Conservation (phyloP, 2,113 vertebrate genomes). For the Mohoua ochrocephala region DNA sequence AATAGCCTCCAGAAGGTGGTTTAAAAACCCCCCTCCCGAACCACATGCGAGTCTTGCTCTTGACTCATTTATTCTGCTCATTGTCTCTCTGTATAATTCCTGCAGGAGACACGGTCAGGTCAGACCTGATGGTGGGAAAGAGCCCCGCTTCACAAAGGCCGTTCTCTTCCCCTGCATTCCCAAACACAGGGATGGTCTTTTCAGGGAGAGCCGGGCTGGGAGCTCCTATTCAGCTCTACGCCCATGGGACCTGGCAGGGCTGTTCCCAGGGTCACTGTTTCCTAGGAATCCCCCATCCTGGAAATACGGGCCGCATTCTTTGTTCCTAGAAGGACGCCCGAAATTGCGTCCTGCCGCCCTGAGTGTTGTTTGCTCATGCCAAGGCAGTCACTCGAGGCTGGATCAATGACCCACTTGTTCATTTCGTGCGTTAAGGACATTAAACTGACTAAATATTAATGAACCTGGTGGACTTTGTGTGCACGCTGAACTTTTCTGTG, state of each 20-base stretch:
- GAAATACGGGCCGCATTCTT: not conserved
- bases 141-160: not conserved
- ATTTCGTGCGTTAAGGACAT: not conserved
- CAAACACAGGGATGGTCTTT: not conserved
- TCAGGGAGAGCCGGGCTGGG: not conserved
- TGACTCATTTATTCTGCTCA: not conserved
- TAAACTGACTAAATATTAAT: slow-evolving; percentile 21
- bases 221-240: not conserved
- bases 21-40: not conserved
- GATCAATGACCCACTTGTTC: slow-evolving; percentile 55
- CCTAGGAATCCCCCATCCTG: slow-evolving; percentile 17
- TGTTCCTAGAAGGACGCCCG: not conserved
- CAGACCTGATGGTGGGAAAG: slow-evolving; percentile 52
- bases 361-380: not conserved
- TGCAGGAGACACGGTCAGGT: not conserved
- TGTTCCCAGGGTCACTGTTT: not conserved
- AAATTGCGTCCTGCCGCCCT: not conserved
- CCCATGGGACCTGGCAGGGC: slow-evolving; percentile 2
- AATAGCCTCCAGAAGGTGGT: not conserved
- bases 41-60: not conserved
- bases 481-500: not conserved
- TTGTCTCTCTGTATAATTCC: not conserved
- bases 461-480: not conserved
- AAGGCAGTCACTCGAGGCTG: not conserved
- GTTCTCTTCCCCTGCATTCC: not conserved